Evolutionary conservation across 2,797 vertebrate species (phyloP), one percentile per base, ranked within the genome.

Genomic region (Semotilus atromaculatus): DNA sequence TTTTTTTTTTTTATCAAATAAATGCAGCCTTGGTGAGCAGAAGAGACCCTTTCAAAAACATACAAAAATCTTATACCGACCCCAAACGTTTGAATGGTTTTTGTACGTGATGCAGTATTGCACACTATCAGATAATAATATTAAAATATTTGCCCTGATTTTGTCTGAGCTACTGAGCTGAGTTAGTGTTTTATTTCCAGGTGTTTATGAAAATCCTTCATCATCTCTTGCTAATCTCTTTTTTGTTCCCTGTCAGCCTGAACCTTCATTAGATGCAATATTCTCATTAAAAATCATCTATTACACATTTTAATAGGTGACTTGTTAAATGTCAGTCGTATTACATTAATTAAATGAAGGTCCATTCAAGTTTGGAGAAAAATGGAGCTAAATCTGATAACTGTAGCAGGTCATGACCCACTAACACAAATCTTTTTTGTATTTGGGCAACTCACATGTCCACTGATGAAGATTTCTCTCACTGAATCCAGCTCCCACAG

Each of bases 401-500:
- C 23, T 67, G 10, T 23, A 26, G 45, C 62, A 43, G 48, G 29
- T 74, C 0, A 31, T 58, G 34, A 29, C 16, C 31, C 4, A 18
- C 9, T 53, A 82, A 40, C 58, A 36, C 81, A 48, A 19, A 58
- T 36, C 34, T 60, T 58, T 7, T 19, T 36, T 51, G 11, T 83
- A n/a, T 88, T 38, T 80, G 29, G 3, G 11, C 9, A 18, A 97
- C 97, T 99, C 92, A 99, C 98, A 0, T 97, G 96, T 84, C 96
- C 97, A 48, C 97, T 97, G 90, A 96, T 96, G 92, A 99, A 99
- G 92, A 99, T 97, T 77, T 94, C 95, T 71, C 97, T 93, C 85
- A 99, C 97, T 36, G 98, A 99, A 92, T 99, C 97, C 62, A 99
- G 90, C 93, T 99, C 98, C 96, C 96, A 99, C 58, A 99, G 92